Evolutionary conservation across 2,888 invertebrate species (phyloP), one percentile per base, ranked within the genome.

Genomic region (Melanotus villosus): DNA sequence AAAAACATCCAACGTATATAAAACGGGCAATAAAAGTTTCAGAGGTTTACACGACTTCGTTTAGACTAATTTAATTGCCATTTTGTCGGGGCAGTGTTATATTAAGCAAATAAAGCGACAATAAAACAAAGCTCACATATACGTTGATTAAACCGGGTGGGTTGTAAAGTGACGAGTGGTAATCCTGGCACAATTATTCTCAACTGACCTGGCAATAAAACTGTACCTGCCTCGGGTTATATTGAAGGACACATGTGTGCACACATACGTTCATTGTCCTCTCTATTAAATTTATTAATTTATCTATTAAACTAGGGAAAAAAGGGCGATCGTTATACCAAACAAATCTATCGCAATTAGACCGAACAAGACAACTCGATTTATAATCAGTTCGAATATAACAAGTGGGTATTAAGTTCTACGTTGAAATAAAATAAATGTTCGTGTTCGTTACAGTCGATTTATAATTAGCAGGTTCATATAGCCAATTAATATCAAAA

Each of bases 401-500:
- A 10, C 26, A 7, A 38, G 52, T 30, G 14, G 32, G 50, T 62
- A 30, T 62, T 62, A 26, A 50, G 30, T 62, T 47, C 19, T 26
- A 18, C 30, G 21, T 21, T 36, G n/a, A n/a, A n/a, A n/a, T n/a
- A n/a, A n/a, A n/a, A n/a, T n/a, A n/a, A n/a, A n/a, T n/a, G n/a
- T n/a, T n/a, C 26, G 36, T 43, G 54, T 52, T 30, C 36, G 52
- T 54, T 38, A 21, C 19, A 54, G 26, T 54, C 54, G 30, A 54
- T 64, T 14, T 30, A 43, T 64, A 64, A 64, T 64, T 64, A 56
- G 30, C 41, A 54, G 70, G 60, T 73, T 76, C 73, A 65, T 72
- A 73, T 73, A 69, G 70, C 67, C 73, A 76, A 76, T 75, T 76
- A 73, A 73, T 72, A 74, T 72, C 74, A 73, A 74, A 75, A 73